phyloP scores from a whole-genome alignment of 2,113 vertebrate genomes.

The Theropithecus gelada region DNA sequence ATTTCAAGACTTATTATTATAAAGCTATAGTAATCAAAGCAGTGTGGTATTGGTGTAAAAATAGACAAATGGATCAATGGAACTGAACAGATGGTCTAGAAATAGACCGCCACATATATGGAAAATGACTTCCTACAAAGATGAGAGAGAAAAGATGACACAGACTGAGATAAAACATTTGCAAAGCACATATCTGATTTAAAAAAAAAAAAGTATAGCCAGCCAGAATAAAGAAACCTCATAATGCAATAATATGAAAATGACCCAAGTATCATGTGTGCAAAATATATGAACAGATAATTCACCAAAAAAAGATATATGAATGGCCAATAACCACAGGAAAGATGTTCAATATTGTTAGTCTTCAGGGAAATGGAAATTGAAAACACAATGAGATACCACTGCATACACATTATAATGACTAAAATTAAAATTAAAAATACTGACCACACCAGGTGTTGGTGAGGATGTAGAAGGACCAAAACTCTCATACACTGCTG shows the following conservation, averaged over 20 bases:
- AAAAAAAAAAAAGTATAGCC: neutral
- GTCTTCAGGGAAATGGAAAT: neutral
- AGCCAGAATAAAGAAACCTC: neutral
- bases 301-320: neutral
- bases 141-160: neutral
- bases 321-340: neutral
- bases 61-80: neutral
- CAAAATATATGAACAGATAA: neutral
- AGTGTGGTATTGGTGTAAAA: neutral
- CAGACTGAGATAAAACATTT: neutral
- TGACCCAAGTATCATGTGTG: neutral
- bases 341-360: neutral
- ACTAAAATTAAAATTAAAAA: neutral
- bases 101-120: neutral
- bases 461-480: neutral
- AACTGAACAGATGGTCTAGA: neutral
- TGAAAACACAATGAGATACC: neutral
- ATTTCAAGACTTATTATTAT: neutral
- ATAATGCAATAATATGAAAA: neutral
- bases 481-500: neutral
- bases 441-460: neutral
- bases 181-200: neutral
- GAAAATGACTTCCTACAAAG: conserved; percentile 13
- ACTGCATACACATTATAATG: neutral
- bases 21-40: neutral